A percentile compares a stretch with the other conserved stretches of the same genome.
Evolutionary conservation across 2,113 vertebrate species (phyloP).

Genomic region (Dunckerocampus dactyliophorus): DNA sequence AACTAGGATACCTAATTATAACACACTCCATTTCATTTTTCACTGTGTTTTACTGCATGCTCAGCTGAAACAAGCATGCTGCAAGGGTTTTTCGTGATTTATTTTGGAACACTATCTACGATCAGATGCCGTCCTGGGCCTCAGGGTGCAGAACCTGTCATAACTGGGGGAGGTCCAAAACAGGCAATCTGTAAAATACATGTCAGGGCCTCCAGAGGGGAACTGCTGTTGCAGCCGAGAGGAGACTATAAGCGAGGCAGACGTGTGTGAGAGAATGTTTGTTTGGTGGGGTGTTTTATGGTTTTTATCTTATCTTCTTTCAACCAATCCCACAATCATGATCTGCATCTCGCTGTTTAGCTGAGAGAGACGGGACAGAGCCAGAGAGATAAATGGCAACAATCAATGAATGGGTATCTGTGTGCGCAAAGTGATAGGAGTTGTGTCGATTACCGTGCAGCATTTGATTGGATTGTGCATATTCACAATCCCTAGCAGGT

Average conservation of each 20-base stretch:
- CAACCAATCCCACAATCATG: slow-evolving; percentile 30
- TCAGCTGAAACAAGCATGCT: slow-evolving; percentile 5
- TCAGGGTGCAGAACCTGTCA: slow-evolving; percentile 20
- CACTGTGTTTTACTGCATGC: not conserved
- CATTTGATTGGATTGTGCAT: not conserved
- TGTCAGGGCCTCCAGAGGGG: slow-evolving; percentile 25
- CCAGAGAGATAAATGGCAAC: slow-evolving; percentile 32
- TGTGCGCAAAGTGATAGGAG: not conserved
- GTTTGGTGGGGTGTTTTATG: slow-evolving; percentile 32
- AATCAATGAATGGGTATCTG: slow-evolving; percentile 4
- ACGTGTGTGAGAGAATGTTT: slow-evolving; percentile 16
- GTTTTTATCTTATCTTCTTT: slow-evolving; percentile 57
- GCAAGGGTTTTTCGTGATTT: slow-evolving; percentile 2
- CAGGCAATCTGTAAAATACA: slow-evolving; percentile 37
- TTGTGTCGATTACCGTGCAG: not conserved
- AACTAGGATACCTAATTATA: slow-evolving; percentile 9
- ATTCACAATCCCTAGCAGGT: not conserved
- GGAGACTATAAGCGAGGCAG: slow-evolving; percentile 32
- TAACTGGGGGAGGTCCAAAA: slow-evolving; percentile 13
- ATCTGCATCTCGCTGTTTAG: slow-evolving; percentile 49
- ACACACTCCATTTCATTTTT: not conserved
- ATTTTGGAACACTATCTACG: slow-evolving; percentile 12
- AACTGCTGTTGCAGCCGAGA: slow-evolving; percentile 8
- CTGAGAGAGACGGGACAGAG: slow-evolving; percentile 28
- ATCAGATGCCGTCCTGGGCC: slow-evolving; percentile 6